Base-by-base conservation (phyloP, 2,888 invertebrate genomes). In the Agonopterix alstromeriana region DNA sequence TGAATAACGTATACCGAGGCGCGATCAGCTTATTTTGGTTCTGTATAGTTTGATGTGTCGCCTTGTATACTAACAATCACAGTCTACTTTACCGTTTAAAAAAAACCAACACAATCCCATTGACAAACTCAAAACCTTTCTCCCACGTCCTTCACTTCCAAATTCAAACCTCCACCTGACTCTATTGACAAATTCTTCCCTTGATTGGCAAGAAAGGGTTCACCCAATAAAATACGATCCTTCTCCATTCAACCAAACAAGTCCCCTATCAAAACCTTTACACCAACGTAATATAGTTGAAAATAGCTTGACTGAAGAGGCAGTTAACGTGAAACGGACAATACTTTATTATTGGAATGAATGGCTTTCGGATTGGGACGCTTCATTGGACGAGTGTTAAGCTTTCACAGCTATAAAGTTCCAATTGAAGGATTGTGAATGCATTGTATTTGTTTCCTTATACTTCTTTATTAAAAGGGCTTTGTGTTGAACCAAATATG, bases 181-280 rank as follows among this genome's bases (percentile, higher is more conserved):
- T 12, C 48, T 55, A 57, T 61, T 64, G 63, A 67, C 61, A 60
- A 61, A 67, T 67, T 55, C 56, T 47, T 51, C 42, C 47, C 50
- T 48, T 53, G 54, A 64, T 60, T 58, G 60, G 53, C 45, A 48
- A 54, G 51, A 56, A 49, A 50, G 55, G 54, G 57, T 57, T 55
- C 27, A 14, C 48, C 48, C 47, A 47, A 50, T 50, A 52, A 54
- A 53, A 54, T 47, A 47, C 52, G 48, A 46, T 49, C 51, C 51
- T 45, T 48, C 48, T 40, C 3, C 12, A 10, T 27, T 27, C 27
- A 7, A 27, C 27, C 7, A 7, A 27, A 27, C 5, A 27, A 27
- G 5, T 27, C 5, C 27, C 27, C 27, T 27, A 27, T 27, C 27
- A 27, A 27, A 5, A 27, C 27, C 27, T 7, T 27, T 27, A 27